These are phyloP conservation scores for Salminus brasiliensis DNA, from an alignment of 2,113 vertebrate genomes.

Conservation along the genomic window DNA sequence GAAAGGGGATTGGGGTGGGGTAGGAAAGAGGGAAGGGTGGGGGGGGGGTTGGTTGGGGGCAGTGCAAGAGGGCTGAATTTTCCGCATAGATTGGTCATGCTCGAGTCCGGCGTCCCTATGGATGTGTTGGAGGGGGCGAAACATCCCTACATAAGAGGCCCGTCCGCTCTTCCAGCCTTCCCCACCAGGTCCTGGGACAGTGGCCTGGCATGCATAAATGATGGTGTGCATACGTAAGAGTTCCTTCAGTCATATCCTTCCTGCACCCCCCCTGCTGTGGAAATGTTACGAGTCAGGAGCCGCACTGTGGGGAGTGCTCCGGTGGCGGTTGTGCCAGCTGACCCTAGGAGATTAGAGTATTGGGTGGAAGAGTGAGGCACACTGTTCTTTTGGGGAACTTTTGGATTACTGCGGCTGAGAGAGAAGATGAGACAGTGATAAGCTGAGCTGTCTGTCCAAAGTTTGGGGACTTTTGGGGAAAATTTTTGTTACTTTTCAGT, in stretches of 20 bases:
- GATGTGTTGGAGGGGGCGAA: conserved; percentile 7
- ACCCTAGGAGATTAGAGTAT: neutral
- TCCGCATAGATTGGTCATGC: conserved; percentile 24
- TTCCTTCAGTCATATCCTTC: neutral
- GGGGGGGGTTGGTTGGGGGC: too few species aligned
- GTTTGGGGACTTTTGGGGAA: too few species aligned
- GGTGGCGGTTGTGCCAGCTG: neutral
- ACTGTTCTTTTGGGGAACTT: neutral
- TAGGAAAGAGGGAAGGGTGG: neutral
- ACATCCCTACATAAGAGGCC: neutral
- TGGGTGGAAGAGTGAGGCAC: neutral
- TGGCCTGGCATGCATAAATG: conserved; percentile 13
- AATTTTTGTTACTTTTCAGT: too few species aligned
- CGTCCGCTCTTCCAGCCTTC: neutral
- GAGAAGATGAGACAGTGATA: too few species aligned
- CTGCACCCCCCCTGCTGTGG: neutral
- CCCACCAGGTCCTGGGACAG: neutral
- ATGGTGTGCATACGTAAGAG: neutral
- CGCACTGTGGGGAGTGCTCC: neutral
- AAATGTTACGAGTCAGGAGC: neutral
- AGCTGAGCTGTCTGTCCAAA: neutral
- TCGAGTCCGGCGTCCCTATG: conserved; percentile 1
- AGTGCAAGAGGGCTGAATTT: conserved; percentile 17
- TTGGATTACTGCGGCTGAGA: neutral
- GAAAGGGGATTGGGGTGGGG: neutral